These are phyloP conservation scores for Ernsta delagoae DNA, from an alignment of 2,888 invertebrate species.

Conservation along the genomic window DNA sequence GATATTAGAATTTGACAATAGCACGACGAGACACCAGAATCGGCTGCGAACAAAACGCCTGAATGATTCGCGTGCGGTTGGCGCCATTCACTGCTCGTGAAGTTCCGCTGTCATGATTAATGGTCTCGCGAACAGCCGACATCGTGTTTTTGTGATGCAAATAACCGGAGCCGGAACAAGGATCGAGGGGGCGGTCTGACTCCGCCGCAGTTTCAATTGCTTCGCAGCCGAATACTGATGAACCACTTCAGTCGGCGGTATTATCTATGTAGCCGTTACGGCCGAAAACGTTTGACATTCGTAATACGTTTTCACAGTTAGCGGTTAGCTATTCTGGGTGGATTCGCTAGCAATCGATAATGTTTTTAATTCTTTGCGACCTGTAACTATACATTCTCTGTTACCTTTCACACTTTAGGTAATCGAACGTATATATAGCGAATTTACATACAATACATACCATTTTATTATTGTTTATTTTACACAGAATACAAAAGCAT, in stretches of 20 bases:
- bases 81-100: slow-evolving; percentile 73
- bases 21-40: not conserved
- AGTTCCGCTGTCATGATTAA: slow-evolving; percentile 80
- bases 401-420: no score
- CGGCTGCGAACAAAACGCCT: slow-evolving; percentile 49
- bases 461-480: no score
- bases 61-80: slow-evolving; percentile 80
- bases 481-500: no score
- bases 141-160: slow-evolving; percentile 85
- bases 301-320: slow-evolving; percentile 27
- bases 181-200: slow-evolving; percentile 81
- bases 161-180: slow-evolving; percentile 83
- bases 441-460: no score
- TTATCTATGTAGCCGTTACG: slow-evolving; percentile 54
- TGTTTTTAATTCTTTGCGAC: not conserved
- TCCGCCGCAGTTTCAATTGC: slow-evolving; percentile 82
- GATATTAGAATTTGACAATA: no score
- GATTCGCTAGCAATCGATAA: not conserved
- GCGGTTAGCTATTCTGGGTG: slow-evolving; percentile 5
- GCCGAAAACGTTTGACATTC: slow-evolving; percentile 42
- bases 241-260: slow-evolving; percentile 73
- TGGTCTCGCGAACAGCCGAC: slow-evolving; percentile 80
- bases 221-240: slow-evolving; percentile 81
- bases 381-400: no score
- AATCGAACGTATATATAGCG: no score